Percentiles rank a stretch among this genome's conserved stretches.
Evolutionary conservation across 2,888 invertebrate genomes (phyloP).

Genomic region (Lasioglossum vierecki): DNA sequence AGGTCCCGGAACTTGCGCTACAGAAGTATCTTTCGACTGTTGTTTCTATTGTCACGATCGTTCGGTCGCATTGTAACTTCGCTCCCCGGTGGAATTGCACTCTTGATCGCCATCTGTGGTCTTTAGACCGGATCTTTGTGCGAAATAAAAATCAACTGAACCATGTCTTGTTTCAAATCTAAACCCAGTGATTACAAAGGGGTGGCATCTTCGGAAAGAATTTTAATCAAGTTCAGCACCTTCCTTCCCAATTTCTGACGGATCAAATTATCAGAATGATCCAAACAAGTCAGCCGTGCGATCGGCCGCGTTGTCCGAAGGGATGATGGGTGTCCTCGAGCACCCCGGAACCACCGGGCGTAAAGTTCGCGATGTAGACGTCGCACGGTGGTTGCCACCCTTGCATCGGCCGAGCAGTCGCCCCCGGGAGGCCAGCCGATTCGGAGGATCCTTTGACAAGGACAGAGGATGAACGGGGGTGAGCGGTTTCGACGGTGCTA

Average conservation of each 20-base stretch:
- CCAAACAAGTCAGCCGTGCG: slow-evolving; percentile 8
- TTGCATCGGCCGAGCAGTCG: not conserved
- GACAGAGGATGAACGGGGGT: slow-evolving; percentile 21
- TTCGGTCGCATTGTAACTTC: not conserved
- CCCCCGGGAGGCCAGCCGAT: slow-evolving; percentile 18
- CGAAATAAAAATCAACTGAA: not conserved
- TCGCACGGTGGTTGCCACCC: slow-evolving; percentile 21
- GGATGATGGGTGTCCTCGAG: not conserved
- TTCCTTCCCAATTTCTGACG: too few relatives aligned
- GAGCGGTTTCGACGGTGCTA: slow-evolving; percentile 28
- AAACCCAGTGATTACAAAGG: not conserved
- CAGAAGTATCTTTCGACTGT: slow-evolving; percentile 34
- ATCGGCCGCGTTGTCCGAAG: not conserved
- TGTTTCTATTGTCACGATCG: slow-evolving; percentile 40
- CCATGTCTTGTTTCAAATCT: not conserved
- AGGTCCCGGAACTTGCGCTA: slow-evolving; percentile 43
- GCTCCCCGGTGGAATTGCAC: not conserved
- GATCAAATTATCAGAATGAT: slow-evolving; percentile 6
- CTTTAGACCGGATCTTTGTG: not conserved
- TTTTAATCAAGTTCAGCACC: too few relatives aligned
- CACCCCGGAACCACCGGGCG: slow-evolving; percentile 4
- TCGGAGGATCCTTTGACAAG: slow-evolving; percentile 43
- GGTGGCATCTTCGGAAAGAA: not conserved
- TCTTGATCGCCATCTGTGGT: not conserved
- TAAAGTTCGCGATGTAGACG: slow-evolving; percentile 33